Evolutionary conservation across 2,113 vertebrate genomes (phyloP), one percentile per base, ranked within the genome.

Genomic region (Oceanites oceanicus): DNA sequence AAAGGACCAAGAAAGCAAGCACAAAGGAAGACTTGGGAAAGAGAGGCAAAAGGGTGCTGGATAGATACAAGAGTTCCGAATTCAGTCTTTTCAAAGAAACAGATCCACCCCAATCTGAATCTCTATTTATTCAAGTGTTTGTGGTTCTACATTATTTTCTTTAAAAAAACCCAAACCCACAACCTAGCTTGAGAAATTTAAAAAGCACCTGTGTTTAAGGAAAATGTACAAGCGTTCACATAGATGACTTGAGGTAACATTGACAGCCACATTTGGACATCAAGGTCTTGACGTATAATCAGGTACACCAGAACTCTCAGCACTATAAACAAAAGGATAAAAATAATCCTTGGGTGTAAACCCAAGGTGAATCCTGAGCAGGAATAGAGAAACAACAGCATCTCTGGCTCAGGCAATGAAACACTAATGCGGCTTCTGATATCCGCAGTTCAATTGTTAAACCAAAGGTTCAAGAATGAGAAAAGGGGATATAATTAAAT

Each of bases 401-500:
- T 6, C 30, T 81, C 42, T 81, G 65, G 30, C 58, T 72, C 30
- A 42, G 30, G 42, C 47, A 27, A 27, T 44, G n/a, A 81, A 94
- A 92, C 2, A 1, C 21, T 36, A 67, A 79, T 40, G 53, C 76
- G 90, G 50, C 5, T 77, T 80, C 82, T 42, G 61, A 71, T 81
- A 86, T 45, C 15, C 2, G 6, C 59, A 67, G 52, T 81, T 86
- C 36, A 78, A 72, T 15, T 78, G 59, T 84, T 84, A 81, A 86
- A 91, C n/a, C 11, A 77, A 80, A 83, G 19, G 47, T 91, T 91
- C 47, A 88, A 80, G 45, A 86, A 26, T 58, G 26, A 88, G 40
- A 68, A 86, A 68, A 80, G 12, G 14, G 42, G 94, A 83, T 55
- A 34, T 83, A 92, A 94, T 92, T 93, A 93, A 95, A 80, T 52